Conservation (phyloP, 2,888 invertebrate species). For the Zeuzera pyrina region DNA sequence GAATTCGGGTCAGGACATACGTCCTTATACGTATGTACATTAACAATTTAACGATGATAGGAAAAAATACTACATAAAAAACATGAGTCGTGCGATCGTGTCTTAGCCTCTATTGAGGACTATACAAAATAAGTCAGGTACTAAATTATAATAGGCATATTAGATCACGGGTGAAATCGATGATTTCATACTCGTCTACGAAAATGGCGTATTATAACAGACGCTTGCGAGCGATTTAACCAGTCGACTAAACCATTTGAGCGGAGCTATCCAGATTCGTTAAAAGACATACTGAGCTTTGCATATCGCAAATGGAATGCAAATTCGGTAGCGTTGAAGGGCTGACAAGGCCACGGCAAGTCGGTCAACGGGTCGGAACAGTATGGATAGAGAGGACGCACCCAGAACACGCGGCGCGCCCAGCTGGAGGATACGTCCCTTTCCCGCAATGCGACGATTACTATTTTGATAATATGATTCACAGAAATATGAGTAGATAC, state of each 20-base stretch:
- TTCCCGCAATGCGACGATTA: slow-evolving; percentile 65
- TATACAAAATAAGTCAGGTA: too few relatives aligned
- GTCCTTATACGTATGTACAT: slow-evolving; percentile 22
- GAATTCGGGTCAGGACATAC: slow-evolving; percentile 45
- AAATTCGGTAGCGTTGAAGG: slow-evolving; percentile 39
- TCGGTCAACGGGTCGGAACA: slow-evolving; percentile 59
- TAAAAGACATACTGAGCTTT: too few relatives aligned
- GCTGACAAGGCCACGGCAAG: slow-evolving; percentile 46
- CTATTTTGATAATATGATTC: too few relatives aligned
- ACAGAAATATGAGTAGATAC: too few relatives aligned
- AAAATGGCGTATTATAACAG: too few relatives aligned
- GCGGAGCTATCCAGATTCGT: too few relatives aligned
- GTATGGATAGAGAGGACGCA: slow-evolving; percentile 48
- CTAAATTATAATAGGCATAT: too few relatives aligned
- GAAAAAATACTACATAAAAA: slow-evolving; percentile 2
- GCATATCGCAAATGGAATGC: slow-evolving; percentile 22
- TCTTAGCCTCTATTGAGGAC: too few relatives aligned
- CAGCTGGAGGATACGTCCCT: slow-evolving; percentile 44
- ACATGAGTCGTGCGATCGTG: slow-evolving; percentile 1
- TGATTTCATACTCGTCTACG: too few relatives aligned
- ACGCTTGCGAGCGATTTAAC: too few relatives aligned
- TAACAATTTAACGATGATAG: slow-evolving; percentile 2
- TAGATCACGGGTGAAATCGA: too few relatives aligned
- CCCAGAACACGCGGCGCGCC: slow-evolving; percentile 54
- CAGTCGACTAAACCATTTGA: too few relatives aligned